Evolutionary conservation across 2,113 vertebrate species (phyloP).

Genomic region (Zootoca vivipara): DNA sequence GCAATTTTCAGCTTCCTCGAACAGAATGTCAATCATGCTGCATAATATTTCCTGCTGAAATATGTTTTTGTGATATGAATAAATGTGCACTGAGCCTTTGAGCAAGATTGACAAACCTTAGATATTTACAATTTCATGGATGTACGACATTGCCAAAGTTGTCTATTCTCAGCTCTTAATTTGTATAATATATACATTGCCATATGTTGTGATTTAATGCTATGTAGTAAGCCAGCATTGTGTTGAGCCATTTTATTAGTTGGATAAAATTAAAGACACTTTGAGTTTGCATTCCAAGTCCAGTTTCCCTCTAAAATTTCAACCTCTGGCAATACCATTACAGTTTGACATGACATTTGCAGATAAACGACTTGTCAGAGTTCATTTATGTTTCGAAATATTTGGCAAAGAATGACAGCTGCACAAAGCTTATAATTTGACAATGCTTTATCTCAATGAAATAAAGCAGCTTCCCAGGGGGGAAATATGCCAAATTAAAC

Average conservation of each 20-base stretch:
- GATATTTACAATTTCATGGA: neutral
- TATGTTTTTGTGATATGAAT: neutral
- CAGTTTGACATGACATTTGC: constrained; percentile 62
- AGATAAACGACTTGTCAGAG: constrained; percentile 72
- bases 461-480: constrained; percentile 60
- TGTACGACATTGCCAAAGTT: neutral
- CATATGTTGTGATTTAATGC: constrained; percentile 24
- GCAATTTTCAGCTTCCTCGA: neutral
- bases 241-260: constrained; percentile 32
- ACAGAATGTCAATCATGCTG: neutral
- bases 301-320: constrained; percentile 46
- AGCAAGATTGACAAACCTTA: constrained; percentile 12
- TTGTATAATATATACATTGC: constrained; percentile 9
- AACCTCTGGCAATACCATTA: constrained; percentile 58
- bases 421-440: constrained; percentile 63
- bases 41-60: neutral
- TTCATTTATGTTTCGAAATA: constrained; percentile 72
- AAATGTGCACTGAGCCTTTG: neutral
- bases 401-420: constrained; percentile 71
- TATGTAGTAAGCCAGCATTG: neutral
- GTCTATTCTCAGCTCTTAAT: constrained; percentile 16
- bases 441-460: constrained; percentile 63
- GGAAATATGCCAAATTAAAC: constrained; percentile 61
- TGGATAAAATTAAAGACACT: constrained; percentile 32
- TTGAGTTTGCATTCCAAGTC: constrained; percentile 67